Base-by-base conservation (phyloP, 1,140 invertebrate genomes). In the Zaprionus nigranus region DNA sequence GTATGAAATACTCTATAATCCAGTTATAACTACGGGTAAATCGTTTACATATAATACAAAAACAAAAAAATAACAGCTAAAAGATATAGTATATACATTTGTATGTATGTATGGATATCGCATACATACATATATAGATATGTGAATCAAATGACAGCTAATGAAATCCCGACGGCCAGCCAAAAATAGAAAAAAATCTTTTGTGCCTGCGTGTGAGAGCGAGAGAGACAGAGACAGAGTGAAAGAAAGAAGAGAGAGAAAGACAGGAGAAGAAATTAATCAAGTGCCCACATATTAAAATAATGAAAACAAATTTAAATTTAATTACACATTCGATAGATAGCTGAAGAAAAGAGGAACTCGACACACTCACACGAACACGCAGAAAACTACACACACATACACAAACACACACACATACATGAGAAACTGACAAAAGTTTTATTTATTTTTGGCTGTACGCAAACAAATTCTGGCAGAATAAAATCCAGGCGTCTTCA, bases 21-120 rank as follows among this genome's bases (percentile, higher is more conserved):
- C 74, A 80, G 70, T 72, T 81, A 86, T 68, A 78, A 81, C 60
- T 86, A 86, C 82, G 82, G 87, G 88, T 87, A 88, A 83, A 66
- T 56, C 61, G 67, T 62, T 62, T 61, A 56, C 49, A 60, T 46
- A 70, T 58, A 70, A 70, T 34, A 54, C 49, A 60, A 11, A 49
- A 63, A 62, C 58, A 51, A 70, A 30, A 63, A 62, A 68, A 17
- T 17, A 17, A 51, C 64, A 79, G 57, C n/a, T 69, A 66, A 74
- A 67, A 36, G 62, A 66, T 75, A 81, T 74, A 64, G 34, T 51
- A 15, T 24, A 53, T 60, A 51, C 59, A 38, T n/a, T 22, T 53
- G 22, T 65, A 49, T 49, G 43, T 9, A 49, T 24, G 40, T 51
- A n/a, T n/a, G n/a, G n/a, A n/a, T n/a, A n/a, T n/a, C n/a, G n/a